Evolutionary conservation across 2,888 invertebrate species (phyloP).

Genomic region (Creontiades dilutus): DNA sequence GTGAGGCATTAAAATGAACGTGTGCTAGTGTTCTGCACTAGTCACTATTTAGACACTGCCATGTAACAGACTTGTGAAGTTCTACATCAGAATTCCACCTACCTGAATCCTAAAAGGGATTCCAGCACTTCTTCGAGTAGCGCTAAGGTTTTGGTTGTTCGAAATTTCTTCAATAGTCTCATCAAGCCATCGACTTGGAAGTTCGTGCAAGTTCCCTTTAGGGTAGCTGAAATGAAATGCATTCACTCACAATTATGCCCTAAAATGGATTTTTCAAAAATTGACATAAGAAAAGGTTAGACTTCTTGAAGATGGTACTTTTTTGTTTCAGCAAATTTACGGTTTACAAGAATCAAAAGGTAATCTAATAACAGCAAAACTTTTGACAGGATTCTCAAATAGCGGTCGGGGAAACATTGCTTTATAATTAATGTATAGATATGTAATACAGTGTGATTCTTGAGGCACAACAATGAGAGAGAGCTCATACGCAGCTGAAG

Average conservation of each 20-base stretch:
- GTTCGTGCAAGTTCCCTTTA: conserved; percentile 79
- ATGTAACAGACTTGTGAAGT: conserved; percentile 46
- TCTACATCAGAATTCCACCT: neutral
- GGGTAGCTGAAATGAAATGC: conserved; percentile 77
- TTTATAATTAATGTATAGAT: too few relatives aligned
- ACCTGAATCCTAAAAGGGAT: conserved; percentile 95
- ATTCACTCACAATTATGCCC: neutral
- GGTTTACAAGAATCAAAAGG: too few relatives aligned
- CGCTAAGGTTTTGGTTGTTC: conserved; percentile 82
- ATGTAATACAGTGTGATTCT: too few relatives aligned
- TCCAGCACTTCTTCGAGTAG: conserved; percentile 95
- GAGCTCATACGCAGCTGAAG: too few relatives aligned
- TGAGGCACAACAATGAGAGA: too few relatives aligned
- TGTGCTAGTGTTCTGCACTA: too few relatives aligned
- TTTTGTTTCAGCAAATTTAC: too few relatives aligned
- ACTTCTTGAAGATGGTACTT: too few relatives aligned
- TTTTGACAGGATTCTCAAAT: too few relatives aligned
- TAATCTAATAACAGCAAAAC: too few relatives aligned
- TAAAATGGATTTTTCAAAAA: conserved; percentile 56
- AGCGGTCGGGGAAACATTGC: too few relatives aligned
- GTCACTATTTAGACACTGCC: neutral
- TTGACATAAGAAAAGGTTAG: neutral
- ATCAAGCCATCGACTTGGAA: conserved; percentile 85
- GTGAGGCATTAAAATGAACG: neutral
- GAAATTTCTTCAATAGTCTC: conserved; percentile 82